Evolutionary conservation across 2,113 vertebrate species (phyloP).

Genomic region (Muntiacus reevesi): DNA sequence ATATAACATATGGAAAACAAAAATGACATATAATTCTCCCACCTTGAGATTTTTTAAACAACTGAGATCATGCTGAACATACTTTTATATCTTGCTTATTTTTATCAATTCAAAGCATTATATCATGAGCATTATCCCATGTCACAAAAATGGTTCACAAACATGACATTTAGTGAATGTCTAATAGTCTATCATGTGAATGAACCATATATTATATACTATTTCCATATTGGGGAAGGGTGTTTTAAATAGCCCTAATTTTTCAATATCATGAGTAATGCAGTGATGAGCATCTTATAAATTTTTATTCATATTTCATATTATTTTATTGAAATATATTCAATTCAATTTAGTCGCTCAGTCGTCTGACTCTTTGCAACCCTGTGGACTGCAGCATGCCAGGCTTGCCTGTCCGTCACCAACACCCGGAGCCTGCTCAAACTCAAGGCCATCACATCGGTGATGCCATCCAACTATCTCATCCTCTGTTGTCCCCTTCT

Average conservation of each 20-base stretch:
- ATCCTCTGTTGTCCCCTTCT: not conserved
- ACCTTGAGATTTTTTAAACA: not conserved
- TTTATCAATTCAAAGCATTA: not conserved
- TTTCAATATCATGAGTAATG: not conserved
- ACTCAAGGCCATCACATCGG: not conserved
- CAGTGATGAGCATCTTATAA: not conserved
- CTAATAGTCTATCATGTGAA: not conserved
- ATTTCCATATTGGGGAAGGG: not conserved
- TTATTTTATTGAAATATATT: conserved; percentile 22
- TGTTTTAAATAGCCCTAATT: conserved; percentile 5
- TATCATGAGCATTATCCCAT: not conserved
- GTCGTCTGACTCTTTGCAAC: not conserved
- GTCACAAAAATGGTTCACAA: not conserved
- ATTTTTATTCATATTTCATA: conserved; percentile 2
- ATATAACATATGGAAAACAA: not conserved
- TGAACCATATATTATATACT: not conserved
- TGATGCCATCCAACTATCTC: not conserved
- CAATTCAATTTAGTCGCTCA: not conserved
- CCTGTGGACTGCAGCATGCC: not conserved
- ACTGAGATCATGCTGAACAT: not conserved
- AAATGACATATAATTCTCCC: not conserved
- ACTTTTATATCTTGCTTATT: not conserved
- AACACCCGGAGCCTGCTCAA: not conserved
- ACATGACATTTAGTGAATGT: not conserved
- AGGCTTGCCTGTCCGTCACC: not conserved